phyloP scores from a whole-genome alignment of 1,140 invertebrate species.

The Leptinotarsa defecta region DNA sequence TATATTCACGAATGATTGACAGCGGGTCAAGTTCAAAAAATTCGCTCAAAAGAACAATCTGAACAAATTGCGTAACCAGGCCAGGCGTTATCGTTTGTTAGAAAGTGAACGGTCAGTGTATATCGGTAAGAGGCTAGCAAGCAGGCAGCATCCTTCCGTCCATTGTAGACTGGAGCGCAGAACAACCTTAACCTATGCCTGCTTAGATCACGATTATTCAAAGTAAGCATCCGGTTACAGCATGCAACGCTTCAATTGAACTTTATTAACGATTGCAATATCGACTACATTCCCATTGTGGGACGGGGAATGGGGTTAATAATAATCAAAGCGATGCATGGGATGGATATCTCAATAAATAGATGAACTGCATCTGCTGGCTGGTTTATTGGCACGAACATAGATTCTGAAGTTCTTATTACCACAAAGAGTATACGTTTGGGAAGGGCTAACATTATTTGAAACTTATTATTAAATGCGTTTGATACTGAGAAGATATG shows the following conservation, averaged over 20 bases:
- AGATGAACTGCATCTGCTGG: too few relatives aligned
- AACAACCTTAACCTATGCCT: conserved; percentile 40
- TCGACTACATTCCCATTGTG: conserved; percentile 29
- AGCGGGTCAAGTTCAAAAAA: not conserved
- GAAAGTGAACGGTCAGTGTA: conserved; percentile 30
- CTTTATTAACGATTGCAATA: conserved; percentile 36
- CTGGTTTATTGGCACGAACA: too few relatives aligned
- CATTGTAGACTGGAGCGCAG: conserved; percentile 34
- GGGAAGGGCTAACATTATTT: too few relatives aligned
- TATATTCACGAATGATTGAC: not conserved
- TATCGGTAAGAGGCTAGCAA: not conserved
- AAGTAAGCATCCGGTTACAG: conserved; percentile 38
- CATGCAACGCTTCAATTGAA: conserved; percentile 38
- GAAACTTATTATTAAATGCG: too few relatives aligned
- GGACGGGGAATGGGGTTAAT: conserved; percentile 29
- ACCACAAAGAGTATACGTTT: too few relatives aligned
- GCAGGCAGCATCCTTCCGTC: conserved; percentile 36
- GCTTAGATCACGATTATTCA: conserved; percentile 37
- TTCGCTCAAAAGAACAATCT: not conserved
- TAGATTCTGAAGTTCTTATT: too few relatives aligned
- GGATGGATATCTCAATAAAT: not conserved
- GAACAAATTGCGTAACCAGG: not conserved
- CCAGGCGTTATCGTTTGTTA: conserved; percentile 14
- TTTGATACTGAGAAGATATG: too few relatives aligned
- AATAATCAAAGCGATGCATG: conserved; percentile 4